Percentiles rank a stretch among this genome's conserved stretches.
Conservation (phyloP, 2,113 vertebrate species). For the Fregata magnificens region DNA sequence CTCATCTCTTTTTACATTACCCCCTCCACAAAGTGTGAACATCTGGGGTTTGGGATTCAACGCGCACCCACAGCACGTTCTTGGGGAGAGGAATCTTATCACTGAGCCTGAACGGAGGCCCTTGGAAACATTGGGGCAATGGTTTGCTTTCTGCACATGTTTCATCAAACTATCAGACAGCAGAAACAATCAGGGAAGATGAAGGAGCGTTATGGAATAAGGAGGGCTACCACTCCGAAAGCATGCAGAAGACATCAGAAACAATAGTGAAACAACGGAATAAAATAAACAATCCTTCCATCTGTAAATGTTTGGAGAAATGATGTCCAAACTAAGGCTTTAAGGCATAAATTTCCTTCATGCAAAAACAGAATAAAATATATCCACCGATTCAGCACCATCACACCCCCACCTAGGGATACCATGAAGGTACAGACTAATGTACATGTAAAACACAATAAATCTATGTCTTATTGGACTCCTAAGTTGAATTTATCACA, state of each 20-base stretch:
- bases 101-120: rapidly evolving
- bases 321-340: neutral
- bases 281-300: neutral
- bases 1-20: rapidly evolving
- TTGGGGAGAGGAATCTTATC: neutral
- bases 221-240: neutral
- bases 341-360: neutral
- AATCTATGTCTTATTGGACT: neutral
- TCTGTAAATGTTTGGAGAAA: neutral
- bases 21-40: neutral
- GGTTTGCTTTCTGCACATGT: neutral
- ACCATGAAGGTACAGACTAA: neutral
- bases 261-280: neutral
- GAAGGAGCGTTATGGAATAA: neutral
- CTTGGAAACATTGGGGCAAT: neutral
- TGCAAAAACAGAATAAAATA: neutral
- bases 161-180: neutral
- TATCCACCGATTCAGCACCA: neutral
- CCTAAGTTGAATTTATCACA: neutral
- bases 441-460: neutral
- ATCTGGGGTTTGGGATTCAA: neutral
- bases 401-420: neutral
- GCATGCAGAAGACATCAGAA: neutral
- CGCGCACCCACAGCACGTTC: rapidly evolving
- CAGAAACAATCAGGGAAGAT: neutral